Base-by-base conservation (phyloP, 2,888 invertebrate genomes). In the Eucriotettix oculatus region DNA sequence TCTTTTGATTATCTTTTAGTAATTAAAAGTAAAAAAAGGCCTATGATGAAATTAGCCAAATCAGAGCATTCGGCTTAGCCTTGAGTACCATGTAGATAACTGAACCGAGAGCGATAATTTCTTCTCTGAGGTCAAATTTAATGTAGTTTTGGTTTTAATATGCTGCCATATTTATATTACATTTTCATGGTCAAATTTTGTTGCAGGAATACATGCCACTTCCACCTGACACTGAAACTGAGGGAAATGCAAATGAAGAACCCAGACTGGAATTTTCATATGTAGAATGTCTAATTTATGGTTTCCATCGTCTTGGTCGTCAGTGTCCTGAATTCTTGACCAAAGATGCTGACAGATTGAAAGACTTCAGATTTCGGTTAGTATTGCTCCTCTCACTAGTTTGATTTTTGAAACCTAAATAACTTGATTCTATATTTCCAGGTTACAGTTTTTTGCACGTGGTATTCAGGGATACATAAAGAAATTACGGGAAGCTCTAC, bases 191-290 rank as follows among this genome's bases (percentile, higher is more conserved):
- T 58, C 56, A 14, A 60, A 43, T 58, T 64, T 60, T 64, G 64
- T 74, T 73, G 48, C 71, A 92, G 91, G 83, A 85, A 66, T 91
- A 88, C 69, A 85, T 96, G 83, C 95, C 94, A 9, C 78, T 90
- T 66, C 94, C 95, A 16, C 90, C 93, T 59, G 68, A 72, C 14
- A 56, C 62, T 59, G 62, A 66, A 61, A 74, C 80, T 65, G 84
- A 85, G 65, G 81, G 79, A 66, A 72, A 77, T 42, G 76, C 75
- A 52, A 75, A 65, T 44, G 72, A 84, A 54, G 81, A 85, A 64
- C 92, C 93, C n/a, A 86, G 89, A 62, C 80, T 96, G 57, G 87
- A 95, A 71, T 96, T 96, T 71, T 91, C 95, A 48, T 87, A 89
- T 70, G 91, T 96, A 2, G 97, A 97, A 76, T 93, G 93, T 76